phyloP scores from a whole-genome alignment of 1,140 invertebrate genomes.

The Aphelinus certus region DNA sequence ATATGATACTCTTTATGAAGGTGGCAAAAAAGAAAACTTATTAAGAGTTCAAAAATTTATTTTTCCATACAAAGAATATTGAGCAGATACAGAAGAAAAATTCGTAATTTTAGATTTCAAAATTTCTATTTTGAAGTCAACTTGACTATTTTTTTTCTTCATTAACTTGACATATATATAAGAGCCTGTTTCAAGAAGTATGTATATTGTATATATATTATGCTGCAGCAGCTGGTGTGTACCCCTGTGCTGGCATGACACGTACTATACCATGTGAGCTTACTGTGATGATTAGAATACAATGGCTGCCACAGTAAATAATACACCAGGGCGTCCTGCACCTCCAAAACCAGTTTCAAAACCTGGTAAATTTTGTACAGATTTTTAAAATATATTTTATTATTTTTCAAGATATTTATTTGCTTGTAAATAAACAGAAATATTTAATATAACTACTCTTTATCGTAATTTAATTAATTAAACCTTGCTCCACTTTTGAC shows the following conservation, averaged over 20 bases:
- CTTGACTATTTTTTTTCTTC: too few relatives aligned
- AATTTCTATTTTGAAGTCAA: too few relatives aligned
- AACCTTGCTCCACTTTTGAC: slow-evolving; percentile 17
- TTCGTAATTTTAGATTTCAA: too few relatives aligned
- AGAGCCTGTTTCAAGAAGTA: too few relatives aligned
- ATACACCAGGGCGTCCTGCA: slow-evolving; percentile 41
- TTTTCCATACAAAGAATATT: too few relatives aligned
- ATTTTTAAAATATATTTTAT: slow-evolving; percentile 21
- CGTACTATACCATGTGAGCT: slow-evolving; percentile 24
- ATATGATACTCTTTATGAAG: slow-evolving; percentile 85
- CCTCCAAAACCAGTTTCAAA: slow-evolving; percentile 55
- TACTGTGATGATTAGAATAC: slow-evolving; percentile 41
- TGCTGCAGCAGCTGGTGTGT: too few relatives aligned
- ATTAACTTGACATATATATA: too few relatives aligned
- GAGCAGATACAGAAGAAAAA: too few relatives aligned
- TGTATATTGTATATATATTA: background rate
- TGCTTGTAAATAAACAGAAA: slow-evolving; percentile 22
- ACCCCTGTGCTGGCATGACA: background rate
- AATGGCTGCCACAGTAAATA: slow-evolving; percentile 46
- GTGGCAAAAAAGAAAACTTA: slow-evolving; percentile 72
- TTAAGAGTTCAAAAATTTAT: too few relatives aligned
- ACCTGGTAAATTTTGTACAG: slow-evolving; percentile 52
- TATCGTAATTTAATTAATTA: slow-evolving; percentile 12
- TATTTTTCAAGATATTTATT: background rate
- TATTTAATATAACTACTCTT: slow-evolving; percentile 31